Conservation (phyloP, 1,140 invertebrate species). For the Eurytemora carolleeae region DNA sequence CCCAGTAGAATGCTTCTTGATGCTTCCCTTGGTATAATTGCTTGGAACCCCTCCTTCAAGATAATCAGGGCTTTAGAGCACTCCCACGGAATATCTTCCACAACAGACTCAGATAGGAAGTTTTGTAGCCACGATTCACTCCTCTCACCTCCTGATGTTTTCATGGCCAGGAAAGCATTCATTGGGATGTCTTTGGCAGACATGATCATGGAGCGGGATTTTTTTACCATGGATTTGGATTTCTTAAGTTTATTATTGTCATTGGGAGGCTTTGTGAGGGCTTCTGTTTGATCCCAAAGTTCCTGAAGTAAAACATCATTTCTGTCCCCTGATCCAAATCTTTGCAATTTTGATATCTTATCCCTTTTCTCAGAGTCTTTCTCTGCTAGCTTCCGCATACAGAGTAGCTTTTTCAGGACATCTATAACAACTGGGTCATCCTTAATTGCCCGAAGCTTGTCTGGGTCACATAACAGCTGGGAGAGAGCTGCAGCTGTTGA, state of each 20-base stretch:
- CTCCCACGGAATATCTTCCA: slow-evolving; percentile 14
- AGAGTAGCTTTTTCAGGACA: slow-evolving; percentile 44
- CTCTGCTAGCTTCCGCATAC: slow-evolving; percentile 48
- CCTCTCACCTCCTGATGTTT: not conserved
- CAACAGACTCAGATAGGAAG: slow-evolving; percentile 12
- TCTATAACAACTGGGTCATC: slow-evolving; percentile 39
- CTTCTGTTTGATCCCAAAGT: slow-evolving; percentile 4
- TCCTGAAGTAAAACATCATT: slow-evolving; percentile 6
- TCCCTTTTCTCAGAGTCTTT: slow-evolving; percentile 25
- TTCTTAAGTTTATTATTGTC: slow-evolving; percentile 1
- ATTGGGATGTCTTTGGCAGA: slow-evolving; percentile 14
- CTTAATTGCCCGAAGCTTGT: slow-evolving; percentile 34
- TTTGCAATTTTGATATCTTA: slow-evolving; percentile 17
- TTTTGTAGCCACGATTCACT: slow-evolving; percentile 9
- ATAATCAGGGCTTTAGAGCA: slow-evolving; percentile 15
- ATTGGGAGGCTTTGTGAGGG: slow-evolving; percentile 1
- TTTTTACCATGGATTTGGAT: slow-evolving; percentile 15
- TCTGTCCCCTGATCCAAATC: not conserved
- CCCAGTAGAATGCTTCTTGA: slow-evolving; percentile 12
- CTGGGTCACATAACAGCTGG: slow-evolving; percentile 36
- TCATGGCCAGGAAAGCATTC: slow-evolving; percentile 15
- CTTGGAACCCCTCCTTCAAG: slow-evolving; percentile 14
- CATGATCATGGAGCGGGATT: slow-evolving; percentile 12
- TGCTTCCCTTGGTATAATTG: slow-evolving; percentile 13
- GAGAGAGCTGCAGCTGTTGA: slow-evolving; percentile 35